phyloP scores from a whole-genome alignment of 2,888 invertebrate species.

The Drosophila longiperda region DNA sequence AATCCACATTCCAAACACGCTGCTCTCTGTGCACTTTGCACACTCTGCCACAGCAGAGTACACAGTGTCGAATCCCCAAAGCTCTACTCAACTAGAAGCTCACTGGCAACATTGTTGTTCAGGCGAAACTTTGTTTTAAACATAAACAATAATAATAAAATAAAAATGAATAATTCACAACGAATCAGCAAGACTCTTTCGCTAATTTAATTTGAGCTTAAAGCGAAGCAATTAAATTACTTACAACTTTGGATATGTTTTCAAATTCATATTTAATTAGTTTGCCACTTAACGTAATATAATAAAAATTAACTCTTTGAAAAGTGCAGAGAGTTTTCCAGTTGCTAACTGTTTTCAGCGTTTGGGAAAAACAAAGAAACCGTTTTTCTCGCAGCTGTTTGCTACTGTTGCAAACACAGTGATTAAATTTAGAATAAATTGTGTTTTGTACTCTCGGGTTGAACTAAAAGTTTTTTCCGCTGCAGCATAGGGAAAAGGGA shows the following conservation, averaged over 20 bases:
- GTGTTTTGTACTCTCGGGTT: constrained; percentile 43
- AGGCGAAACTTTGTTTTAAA: constrained; percentile 55
- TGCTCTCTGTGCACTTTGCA: constrained; percentile 3
- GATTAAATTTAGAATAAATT: constrained; percentile 20
- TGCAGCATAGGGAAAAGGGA: constrained; percentile 39
- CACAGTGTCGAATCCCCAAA: not conserved
- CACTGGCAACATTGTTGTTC: constrained; percentile 64
- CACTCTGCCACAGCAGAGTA: not conserved
- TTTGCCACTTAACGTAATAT: not conserved
- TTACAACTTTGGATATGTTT: not conserved
- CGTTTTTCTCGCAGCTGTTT: constrained; percentile 14
- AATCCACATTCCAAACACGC: constrained; percentile 35
- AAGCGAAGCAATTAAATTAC: not conserved
- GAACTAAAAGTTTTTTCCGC: constrained; percentile 56
- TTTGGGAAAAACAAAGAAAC: constrained; percentile 5
- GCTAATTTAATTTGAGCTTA: not conserved
- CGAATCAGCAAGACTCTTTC: constrained; percentile 33
- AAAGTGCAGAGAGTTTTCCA: not conserved
- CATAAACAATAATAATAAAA: constrained; percentile 66
- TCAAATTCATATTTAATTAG: not conserved
- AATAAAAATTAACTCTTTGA: not conserved
- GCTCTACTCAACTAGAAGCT: constrained; percentile 25
- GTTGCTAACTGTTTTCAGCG: not conserved
- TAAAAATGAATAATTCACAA: not conserved
- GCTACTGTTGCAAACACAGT: constrained; percentile 18